Percentiles rank a stretch among this genome's conserved stretches.
These are phyloP conservation scores for Tadarida brasiliensis DNA, from an alignment of 2,797 vertebrate species.

Conservation along the genomic window DNA sequence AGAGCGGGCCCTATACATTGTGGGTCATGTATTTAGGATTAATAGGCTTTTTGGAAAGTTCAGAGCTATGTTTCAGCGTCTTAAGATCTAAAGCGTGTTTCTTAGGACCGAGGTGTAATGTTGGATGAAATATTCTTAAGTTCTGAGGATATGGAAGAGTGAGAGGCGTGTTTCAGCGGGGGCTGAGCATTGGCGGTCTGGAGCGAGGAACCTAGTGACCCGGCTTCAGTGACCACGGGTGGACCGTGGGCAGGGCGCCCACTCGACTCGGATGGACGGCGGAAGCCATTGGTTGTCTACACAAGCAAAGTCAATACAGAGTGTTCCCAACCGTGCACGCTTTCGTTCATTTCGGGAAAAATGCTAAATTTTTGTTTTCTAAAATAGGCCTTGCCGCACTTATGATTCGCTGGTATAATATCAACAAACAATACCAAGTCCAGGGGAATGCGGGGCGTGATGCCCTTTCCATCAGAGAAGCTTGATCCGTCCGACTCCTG, in stretches of 20 bases:
- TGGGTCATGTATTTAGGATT: neutral
- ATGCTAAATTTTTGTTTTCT: neutral
- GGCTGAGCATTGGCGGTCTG: no score
- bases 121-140: neutral
- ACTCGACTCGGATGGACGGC: fast-evolving
- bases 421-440: fast-evolving
- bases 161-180: neutral
- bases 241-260: fast-evolving
- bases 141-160: neutral
- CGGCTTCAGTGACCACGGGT: fast-evolving
- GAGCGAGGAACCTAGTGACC: fast-evolving
- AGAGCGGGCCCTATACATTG: neutral
- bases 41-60: neutral
- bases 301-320: neutral
- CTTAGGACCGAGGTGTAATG: neutral
- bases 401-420: fast-evolving
- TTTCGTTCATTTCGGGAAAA: neutral
- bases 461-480: neutral
- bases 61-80: neutral
- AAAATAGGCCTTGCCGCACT: neutral
- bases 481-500: fast-evolving
- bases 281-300: fast-evolving
- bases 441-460: fast-evolving
- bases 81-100: neutral
- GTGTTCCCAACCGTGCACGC: no score